These are phyloP conservation scores for Diorhabda elongata DNA, from an alignment of 1,140 invertebrate genomes.

Conservation along the genomic window DNA sequence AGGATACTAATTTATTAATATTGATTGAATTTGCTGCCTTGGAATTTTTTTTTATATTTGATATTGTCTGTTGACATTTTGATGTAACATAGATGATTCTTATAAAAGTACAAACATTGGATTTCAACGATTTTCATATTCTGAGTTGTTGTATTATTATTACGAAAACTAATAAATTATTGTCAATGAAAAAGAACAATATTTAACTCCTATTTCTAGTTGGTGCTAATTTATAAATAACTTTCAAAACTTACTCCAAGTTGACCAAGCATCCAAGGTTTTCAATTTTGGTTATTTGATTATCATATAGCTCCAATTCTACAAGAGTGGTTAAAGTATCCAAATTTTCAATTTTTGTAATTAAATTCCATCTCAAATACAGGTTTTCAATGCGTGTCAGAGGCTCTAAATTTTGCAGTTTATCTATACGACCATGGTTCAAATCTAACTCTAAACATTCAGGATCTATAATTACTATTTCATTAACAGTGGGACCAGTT, in stretches of 20 bases:
- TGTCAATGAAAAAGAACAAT: no score
- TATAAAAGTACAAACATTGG: no score
- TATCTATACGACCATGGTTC: slow-evolving; percentile 80
- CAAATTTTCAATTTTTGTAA: slow-evolving; percentile 91
- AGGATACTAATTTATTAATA: no score
- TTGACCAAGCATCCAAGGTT: slow-evolving; percentile 83
- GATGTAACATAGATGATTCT: no score
- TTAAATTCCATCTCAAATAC: slow-evolving; percentile 90
- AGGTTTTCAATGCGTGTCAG: slow-evolving; percentile 71
- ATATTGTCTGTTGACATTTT: no score
- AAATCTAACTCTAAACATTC: slow-evolving; percentile 68
- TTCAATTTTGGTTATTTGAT: slow-evolving; percentile 88
- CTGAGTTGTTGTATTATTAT: no score
- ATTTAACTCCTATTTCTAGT: no score
- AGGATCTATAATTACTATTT: slow-evolving; percentile 45
- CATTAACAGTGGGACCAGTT: slow-evolving; percentile 38
- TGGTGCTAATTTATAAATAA: neutral
- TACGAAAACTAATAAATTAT: no score
- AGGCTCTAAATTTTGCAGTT: slow-evolving; percentile 77
- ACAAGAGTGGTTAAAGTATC: slow-evolving; percentile 66
- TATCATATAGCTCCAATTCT: slow-evolving; percentile 95
- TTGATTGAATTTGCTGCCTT: no score
- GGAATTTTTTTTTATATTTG: no score
- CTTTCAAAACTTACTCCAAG: slow-evolving; percentile 68
- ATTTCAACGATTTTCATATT: no score